Percentiles rank a stretch among this genome's conserved stretches.
These are phyloP conservation scores for Hypomesus transpacificus DNA, from an alignment of 2,113 vertebrate species.

Conservation along the genomic window DNA sequence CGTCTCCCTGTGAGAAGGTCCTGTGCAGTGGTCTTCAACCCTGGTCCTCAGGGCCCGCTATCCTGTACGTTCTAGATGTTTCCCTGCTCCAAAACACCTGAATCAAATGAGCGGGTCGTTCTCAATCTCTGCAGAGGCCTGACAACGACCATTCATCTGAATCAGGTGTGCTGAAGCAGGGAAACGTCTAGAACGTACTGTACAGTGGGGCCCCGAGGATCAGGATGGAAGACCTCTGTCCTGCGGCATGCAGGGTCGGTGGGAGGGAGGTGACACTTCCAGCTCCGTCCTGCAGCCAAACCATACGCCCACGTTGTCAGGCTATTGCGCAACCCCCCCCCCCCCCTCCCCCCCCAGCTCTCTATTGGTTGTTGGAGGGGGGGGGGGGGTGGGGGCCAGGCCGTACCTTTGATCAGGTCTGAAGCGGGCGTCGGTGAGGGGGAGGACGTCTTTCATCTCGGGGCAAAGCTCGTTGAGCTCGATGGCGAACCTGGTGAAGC, in stretches of 20 bases:
- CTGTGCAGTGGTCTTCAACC: too few species aligned
- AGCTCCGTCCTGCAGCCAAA: neutral
- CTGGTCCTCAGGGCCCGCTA: too few species aligned
- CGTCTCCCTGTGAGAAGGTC: too few species aligned
- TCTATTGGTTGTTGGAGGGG: neutral
- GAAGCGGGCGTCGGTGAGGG: slow-evolving; percentile 90
- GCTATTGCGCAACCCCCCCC: neutral
- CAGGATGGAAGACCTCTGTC: too few species aligned
- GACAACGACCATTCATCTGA: too few species aligned
- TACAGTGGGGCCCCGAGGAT: too few species aligned
- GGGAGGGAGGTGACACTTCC: neutral
- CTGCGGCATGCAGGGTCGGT: neutral
- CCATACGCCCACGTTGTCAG: neutral
- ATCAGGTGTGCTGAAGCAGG: too few species aligned
- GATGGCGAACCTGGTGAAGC: slow-evolving; percentile 96
- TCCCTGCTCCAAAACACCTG: too few species aligned
- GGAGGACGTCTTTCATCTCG: slow-evolving; percentile 88
- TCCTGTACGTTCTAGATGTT: too few species aligned
- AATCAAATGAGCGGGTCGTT: too few species aligned
- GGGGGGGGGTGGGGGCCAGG: neutral
- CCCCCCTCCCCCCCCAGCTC: neutral
- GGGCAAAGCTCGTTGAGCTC: slow-evolving; percentile 98
- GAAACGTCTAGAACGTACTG: too few species aligned
- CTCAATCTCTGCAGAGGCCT: too few species aligned
- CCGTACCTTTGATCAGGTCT: slow-evolving; percentile 93